phyloP scores from a whole-genome alignment of 2,888 invertebrate genomes.

The Masnerella sp. region DNA sequence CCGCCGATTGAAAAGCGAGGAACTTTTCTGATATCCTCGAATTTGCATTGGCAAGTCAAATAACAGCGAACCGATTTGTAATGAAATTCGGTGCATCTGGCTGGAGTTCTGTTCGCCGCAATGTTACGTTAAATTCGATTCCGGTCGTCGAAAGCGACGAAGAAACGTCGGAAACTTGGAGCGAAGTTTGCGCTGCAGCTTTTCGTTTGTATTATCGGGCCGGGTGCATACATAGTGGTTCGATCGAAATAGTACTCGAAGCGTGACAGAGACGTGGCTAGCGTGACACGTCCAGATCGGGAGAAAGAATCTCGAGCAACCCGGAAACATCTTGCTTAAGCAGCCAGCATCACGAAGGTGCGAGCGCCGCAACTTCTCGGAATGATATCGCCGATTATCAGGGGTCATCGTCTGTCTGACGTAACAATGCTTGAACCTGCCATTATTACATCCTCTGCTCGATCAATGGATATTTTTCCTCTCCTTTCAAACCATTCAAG shows the following conservation, averaged over 20 bases:
- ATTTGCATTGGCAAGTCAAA: neutral
- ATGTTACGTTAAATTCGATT: conserved; percentile 17
- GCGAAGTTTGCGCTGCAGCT: conserved; percentile 23
- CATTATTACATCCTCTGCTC: conserved; percentile 29
- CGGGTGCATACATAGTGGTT: conserved; percentile 20
- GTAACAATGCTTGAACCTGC: conserved; percentile 45
- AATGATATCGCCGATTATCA: conserved; percentile 51
- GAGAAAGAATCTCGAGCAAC: conserved; percentile 70
- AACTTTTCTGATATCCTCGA: neutral
- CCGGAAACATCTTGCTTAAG: conserved; percentile 71
- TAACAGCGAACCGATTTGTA: conserved; percentile 1
- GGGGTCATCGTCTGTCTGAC: conserved; percentile 50
- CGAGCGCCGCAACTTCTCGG: conserved; percentile 40
- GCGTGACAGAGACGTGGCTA: conserved; percentile 63
- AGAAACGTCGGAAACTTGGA: conserved; percentile 26
- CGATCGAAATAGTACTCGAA: conserved; percentile 37
- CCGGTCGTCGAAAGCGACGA: conserved; percentile 11
- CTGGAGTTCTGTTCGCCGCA: neutral
- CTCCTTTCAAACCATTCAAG: no score
- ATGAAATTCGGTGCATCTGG: conserved; percentile 2
- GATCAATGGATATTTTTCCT: conserved; percentile 13
- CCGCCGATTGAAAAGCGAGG: neutral
- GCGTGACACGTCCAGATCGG: conserved; percentile 70
- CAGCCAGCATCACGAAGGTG: conserved; percentile 72
- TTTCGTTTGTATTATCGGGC: conserved; percentile 35